Base-by-base conservation (phyloP, 1,140 invertebrate species). In the Thalassaphorura encarpata region DNA sequence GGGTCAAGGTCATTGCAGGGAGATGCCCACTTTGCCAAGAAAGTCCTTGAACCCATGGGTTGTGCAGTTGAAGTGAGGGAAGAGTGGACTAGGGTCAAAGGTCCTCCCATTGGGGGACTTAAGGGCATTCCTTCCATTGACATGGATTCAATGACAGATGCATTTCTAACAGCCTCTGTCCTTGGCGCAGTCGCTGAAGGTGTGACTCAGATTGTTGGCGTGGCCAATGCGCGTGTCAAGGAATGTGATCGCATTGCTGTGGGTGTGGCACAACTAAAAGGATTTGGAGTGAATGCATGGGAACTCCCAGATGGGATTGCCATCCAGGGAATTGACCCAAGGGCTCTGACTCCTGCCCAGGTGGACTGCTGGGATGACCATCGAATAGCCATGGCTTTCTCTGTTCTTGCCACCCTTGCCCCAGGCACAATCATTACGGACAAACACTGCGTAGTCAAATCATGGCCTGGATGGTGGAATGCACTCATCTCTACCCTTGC, bases 151-250 rank as follows among this genome's bases (percentile, higher is more conserved):
- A 4, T 33, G 33, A 51, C 48, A 15, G 48, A 51, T 39, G 33
- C 48, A 19, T 51, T 51, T 36, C 23, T 51, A 19, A 51, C 48
- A 4, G 28, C 28, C 16, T 26, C 48, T 15, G 28, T 33, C 31
- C 31, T 51, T 6, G 48, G 26, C 5, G 26, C 48, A 16, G 31
- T 51, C 4, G 33, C 28, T 39, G 31, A 31, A 5, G 48, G 48
- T n/a, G 28, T 13, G n/a, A 36, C 48, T 6, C 5, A 33, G 21
- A 51, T 51, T 23, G 16, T 16, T 24, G 48, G 48, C 13, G 33
- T 51, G 31, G 48, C 28, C 26, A 51, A 51, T 36, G 26, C 28
- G 48, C 48, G 48, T 21, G 48, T 51, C 5, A 51, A 51, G 21
- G 48, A 51, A 23, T 51, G 48, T 24, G 33, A 51, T 27, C 28